These are phyloP conservation scores for Anolis carolinensis DNA, from an alignment of 2,113 vertebrate genomes.

Conservation along the genomic window DNA sequence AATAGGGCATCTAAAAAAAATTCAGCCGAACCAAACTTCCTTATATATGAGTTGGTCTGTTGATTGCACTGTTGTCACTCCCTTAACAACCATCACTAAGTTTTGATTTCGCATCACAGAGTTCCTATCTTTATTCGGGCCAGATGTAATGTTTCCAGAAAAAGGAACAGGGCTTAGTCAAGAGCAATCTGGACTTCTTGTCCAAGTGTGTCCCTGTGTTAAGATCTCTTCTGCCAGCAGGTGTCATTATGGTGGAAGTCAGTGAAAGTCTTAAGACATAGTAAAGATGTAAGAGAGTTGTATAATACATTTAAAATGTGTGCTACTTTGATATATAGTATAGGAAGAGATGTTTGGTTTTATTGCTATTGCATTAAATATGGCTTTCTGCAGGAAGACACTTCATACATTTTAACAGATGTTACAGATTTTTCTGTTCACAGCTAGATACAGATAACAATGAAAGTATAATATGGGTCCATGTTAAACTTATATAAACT, in stretches of 20 bases:
- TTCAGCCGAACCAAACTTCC: constrained; percentile 44
- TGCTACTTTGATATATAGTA: not conserved
- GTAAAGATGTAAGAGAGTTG: not conserved
- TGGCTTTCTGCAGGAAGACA: not conserved
- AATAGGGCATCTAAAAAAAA: constrained; percentile 47
- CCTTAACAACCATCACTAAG: constrained; percentile 73
- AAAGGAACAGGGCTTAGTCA: constrained; percentile 52
- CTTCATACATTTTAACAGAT: not conserved
- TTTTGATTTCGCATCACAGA: constrained; percentile 65
- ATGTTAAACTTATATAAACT: no score
- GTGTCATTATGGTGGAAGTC: constrained; percentile 50
- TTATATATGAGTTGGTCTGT: constrained; percentile 58
- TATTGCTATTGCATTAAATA: not conserved
- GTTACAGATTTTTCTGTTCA: not conserved
- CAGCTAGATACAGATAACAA: not conserved
- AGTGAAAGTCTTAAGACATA: not conserved
- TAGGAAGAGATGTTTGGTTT: not conserved
- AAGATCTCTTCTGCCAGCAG: constrained; percentile 52
- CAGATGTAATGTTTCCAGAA: constrained; percentile 69
- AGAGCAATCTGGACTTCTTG: not conserved
- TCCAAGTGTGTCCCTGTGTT: not conserved
- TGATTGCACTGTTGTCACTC: constrained; percentile 72
- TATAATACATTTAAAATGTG: not conserved
- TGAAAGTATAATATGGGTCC: no score
- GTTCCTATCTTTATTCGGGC: constrained; percentile 53